Conservation (phyloP, 2,888 invertebrate species). For the Thera obeliscata region DNA sequence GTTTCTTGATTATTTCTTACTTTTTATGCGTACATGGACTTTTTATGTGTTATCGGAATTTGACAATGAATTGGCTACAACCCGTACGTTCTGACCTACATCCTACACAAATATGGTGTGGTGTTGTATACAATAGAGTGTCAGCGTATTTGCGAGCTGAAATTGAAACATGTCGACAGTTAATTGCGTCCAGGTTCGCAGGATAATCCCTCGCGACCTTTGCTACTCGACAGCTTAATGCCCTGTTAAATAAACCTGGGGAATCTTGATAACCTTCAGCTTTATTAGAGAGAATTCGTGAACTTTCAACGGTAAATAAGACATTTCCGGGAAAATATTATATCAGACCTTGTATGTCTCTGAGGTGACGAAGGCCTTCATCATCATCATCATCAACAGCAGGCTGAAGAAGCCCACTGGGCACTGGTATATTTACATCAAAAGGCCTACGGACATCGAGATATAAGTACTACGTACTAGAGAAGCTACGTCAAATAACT, state of each 20-base stretch:
- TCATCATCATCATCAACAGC: too few species aligned
- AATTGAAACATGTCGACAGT: constrained; percentile 81
- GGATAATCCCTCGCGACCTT: constrained; percentile 66
- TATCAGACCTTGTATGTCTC: not conserved
- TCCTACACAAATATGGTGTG: constrained; percentile 43
- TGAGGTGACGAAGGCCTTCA: not conserved
- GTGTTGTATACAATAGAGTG: constrained; percentile 47
- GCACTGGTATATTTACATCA: too few species aligned
- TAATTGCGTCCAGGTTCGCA: constrained; percentile 75
- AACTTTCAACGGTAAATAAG: constrained; percentile 4
- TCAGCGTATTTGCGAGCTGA: constrained; percentile 77
- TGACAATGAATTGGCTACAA: constrained; percentile 32
- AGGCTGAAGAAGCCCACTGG: too few species aligned
- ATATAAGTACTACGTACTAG: too few species aligned
- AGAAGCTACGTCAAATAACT: too few species aligned
- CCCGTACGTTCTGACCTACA: constrained; percentile 46
- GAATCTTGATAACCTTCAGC: constrained; percentile 17
- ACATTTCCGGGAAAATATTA: not conserved
- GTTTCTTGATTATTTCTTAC: not conserved
- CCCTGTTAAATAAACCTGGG: constrained; percentile 41
- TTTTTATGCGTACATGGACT: too few species aligned
- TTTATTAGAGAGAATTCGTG: constrained; percentile 7
- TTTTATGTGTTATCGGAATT: not conserved
- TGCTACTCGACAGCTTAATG: constrained; percentile 41
- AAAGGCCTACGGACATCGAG: too few species aligned